A percentile compares a stretch with the other conserved stretches of the same genome.
These are phyloP conservation scores for Toxostoma redivivum DNA, from an alignment of 2,113 vertebrate genomes.

Conservation along the genomic window DNA sequence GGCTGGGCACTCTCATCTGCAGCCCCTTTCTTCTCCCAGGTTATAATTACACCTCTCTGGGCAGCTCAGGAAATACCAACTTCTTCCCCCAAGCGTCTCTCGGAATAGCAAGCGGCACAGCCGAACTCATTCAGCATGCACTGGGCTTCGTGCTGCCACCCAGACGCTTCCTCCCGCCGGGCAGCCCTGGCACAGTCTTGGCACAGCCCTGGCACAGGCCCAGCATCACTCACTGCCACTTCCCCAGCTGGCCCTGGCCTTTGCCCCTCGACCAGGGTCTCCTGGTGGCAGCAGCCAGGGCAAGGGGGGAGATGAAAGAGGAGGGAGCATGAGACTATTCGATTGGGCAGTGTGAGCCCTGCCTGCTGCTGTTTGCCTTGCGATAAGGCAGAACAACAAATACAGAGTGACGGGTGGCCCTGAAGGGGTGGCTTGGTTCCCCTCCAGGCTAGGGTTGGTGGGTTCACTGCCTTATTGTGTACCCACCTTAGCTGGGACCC, in stretches of 20 bases:
- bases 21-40: constrained; percentile 46
- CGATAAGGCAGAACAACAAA: constrained; percentile 69
- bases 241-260: neutral
- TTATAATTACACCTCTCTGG: constrained; percentile 54
- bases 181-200: neutral
- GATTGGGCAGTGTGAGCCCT: constrained; percentile 6
- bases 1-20: constrained; percentile 9
- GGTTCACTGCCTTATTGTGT: neutral
- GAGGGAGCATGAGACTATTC: neutral
- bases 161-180: constrained; percentile 33
- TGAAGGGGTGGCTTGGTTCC: neutral
- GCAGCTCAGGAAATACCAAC: constrained; percentile 45
- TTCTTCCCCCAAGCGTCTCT: constrained; percentile 45
- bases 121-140: constrained; percentile 14
- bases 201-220: neutral
- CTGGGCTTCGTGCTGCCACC: neutral
- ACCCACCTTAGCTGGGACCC: neutral
- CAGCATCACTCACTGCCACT: neutral
- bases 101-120: constrained; percentile 44
- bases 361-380: constrained; percentile 56
- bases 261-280: constrained; percentile 32
- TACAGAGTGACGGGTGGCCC: neutral
- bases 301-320: neutral
- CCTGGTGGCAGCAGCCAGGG: neutral
- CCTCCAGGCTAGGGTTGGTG: neutral